These are phyloP conservation scores for Passer domesticus DNA, from an alignment of 2,113 vertebrate species.

Conservation along the genomic window DNA sequence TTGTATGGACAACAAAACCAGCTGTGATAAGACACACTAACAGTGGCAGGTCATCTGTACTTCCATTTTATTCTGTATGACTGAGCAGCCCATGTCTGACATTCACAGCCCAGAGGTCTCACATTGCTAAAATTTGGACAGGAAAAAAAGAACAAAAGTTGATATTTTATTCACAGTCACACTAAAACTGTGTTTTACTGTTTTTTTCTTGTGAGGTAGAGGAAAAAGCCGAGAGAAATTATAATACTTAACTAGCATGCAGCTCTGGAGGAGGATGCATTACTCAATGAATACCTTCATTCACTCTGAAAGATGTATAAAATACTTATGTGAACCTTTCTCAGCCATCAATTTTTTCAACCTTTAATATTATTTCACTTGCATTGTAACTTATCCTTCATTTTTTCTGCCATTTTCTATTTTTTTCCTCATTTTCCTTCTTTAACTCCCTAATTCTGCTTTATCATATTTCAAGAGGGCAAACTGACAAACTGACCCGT, in stretches of 20 bases:
- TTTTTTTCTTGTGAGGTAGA: not conserved
- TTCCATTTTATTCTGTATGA: not conserved
- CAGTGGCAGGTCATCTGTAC: not conserved
- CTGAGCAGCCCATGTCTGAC: not conserved
- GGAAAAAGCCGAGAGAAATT: not conserved
- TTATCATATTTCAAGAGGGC: not conserved
- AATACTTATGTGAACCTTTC: not conserved
- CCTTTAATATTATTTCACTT: not conserved
- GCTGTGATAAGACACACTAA: not conserved
- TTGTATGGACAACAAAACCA: not conserved
- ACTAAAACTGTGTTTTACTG: not conserved
- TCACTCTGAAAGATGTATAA: not conserved
- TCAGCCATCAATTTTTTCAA: not conserved
- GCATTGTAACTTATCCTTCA: not conserved
- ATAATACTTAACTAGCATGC: not conserved
- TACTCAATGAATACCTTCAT: not conserved
- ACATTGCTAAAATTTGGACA: rapidly evolving
- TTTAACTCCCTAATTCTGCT: not conserved
- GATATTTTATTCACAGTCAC: not conserved
- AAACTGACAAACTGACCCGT: not conserved
- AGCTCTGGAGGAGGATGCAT: not conserved
- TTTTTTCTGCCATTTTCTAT: not conserved
- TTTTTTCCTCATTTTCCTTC: not conserved
- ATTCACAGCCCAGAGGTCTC: not conserved
- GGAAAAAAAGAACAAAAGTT: not conserved